Evolutionary conservation across 2,888 invertebrate species (phyloP).

Genomic region (Horisme vitalbata): DNA sequence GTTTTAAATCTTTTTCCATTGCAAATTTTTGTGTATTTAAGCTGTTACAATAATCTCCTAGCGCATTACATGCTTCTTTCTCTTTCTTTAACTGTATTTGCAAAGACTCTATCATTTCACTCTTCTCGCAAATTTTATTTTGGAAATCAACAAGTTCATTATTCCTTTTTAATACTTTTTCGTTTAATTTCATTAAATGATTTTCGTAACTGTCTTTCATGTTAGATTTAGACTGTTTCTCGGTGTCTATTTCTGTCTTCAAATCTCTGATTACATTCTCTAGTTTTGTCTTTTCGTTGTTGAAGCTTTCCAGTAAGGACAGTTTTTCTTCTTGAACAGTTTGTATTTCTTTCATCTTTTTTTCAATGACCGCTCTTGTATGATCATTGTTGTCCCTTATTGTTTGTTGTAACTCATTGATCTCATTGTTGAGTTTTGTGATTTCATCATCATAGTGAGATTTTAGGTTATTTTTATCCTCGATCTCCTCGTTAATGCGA

Average conservation of each 20-base stretch:
- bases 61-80: constrained; percentile 46
- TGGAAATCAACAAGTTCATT: constrained; percentile 70
- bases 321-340: constrained; percentile 67
- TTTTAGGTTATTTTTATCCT: constrained; percentile 57
- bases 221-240: constrained; percentile 53
- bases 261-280: constrained; percentile 54
- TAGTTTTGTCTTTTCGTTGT: constrained; percentile 59
- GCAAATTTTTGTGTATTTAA: constrained; percentile 41
- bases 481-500: constrained; percentile 64
- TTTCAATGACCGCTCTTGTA: constrained; percentile 51
- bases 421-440: constrained; percentile 60
- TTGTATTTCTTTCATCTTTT: constrained; percentile 62
- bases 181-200: constrained; percentile 66
- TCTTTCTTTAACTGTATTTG: constrained; percentile 56
- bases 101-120: constrained; percentile 60
- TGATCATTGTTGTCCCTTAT: constrained; percentile 55
- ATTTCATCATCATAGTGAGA: constrained; percentile 54
- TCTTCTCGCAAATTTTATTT: constrained; percentile 60
- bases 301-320: constrained; percentile 57
- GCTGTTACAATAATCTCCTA: constrained; percentile 47
- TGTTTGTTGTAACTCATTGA: constrained; percentile 64
- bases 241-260: constrained; percentile 53
- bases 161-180: constrained; percentile 67
- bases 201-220: constrained; percentile 64
- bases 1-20: constrained; percentile 44